Conservation (phyloP, 2,797 vertebrate genomes). For the Diceros bicornis region DNA sequence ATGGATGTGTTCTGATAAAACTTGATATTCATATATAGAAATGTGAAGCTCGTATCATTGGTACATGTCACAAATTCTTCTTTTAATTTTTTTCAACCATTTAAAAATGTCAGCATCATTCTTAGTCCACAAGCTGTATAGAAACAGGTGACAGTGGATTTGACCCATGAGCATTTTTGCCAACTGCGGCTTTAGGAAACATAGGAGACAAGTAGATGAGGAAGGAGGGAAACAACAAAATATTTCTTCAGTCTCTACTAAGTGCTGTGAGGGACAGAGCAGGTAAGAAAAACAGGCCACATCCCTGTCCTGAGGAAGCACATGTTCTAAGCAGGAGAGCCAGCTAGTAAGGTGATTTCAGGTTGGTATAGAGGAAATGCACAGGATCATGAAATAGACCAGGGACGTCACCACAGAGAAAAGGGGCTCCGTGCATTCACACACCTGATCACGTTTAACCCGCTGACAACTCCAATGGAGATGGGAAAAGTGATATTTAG, state of each 20-base stretch:
- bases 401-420: background rate
- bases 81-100: background rate
- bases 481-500: background rate
- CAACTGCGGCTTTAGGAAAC: background rate
- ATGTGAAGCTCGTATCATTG: background rate
- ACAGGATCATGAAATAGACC: background rate
- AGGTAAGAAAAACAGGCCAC: background rate
- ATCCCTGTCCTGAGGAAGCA: background rate
- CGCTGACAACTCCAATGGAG: background rate
- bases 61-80: background rate
- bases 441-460: fast-evolving
- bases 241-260: background rate
- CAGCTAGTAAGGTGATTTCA: background rate
- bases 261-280: background rate
- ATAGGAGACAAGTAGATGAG: background rate
- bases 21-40: background rate
- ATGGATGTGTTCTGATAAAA: background rate
- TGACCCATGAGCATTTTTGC: background rate
- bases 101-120: background rate
- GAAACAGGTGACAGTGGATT: background rate
- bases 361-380: background rate
- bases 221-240: background rate
- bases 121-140: background rate
- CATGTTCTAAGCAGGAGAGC: background rate
- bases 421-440: background rate